phyloP scores from a whole-genome alignment of 2,113 vertebrate species.

The Aspiorhynchus laticeps region DNA sequence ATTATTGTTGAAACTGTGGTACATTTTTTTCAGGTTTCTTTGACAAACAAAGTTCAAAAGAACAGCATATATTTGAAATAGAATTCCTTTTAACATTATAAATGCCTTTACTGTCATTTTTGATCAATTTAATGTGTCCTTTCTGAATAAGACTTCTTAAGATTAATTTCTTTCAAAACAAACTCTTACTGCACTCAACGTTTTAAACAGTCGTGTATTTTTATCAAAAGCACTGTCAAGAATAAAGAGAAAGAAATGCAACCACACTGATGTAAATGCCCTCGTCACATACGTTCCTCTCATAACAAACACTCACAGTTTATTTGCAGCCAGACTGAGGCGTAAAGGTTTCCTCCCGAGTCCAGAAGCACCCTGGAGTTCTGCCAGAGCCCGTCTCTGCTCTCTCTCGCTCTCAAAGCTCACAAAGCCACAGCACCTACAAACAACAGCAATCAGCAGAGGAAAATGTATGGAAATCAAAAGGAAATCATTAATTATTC shows the following conservation, averaged over 20 bases:
- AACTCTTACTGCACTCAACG: background rate
- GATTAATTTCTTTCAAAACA: background rate
- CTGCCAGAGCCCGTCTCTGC: slow-evolving; percentile 86
- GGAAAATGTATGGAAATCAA: background rate
- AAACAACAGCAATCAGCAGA: background rate
- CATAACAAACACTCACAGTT: slow-evolving; percentile 79
- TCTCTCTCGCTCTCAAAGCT: slow-evolving; percentile 91
- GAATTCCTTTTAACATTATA: background rate
- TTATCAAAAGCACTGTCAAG: background rate
- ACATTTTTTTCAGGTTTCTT: background rate
- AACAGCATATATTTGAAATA: too few species aligned
- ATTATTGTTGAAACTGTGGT: background rate
- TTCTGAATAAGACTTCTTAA: background rate
- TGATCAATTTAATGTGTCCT: too few species aligned
- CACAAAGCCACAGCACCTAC: slow-evolving; percentile 94
- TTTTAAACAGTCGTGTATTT: background rate
- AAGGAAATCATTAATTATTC: background rate
- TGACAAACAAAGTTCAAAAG: background rate
- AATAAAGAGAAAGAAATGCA: background rate
- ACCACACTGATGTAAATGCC: background rate
- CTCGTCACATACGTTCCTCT: background rate
- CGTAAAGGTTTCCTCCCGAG: slow-evolving; percentile 88
- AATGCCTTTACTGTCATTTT: background rate
- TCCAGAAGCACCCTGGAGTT: slow-evolving; percentile 89
- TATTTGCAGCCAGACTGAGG: slow-evolving; percentile 88